phyloP scores from a whole-genome alignment of 2,113 vertebrate species.

The Pygoscelis antarcticus region DNA sequence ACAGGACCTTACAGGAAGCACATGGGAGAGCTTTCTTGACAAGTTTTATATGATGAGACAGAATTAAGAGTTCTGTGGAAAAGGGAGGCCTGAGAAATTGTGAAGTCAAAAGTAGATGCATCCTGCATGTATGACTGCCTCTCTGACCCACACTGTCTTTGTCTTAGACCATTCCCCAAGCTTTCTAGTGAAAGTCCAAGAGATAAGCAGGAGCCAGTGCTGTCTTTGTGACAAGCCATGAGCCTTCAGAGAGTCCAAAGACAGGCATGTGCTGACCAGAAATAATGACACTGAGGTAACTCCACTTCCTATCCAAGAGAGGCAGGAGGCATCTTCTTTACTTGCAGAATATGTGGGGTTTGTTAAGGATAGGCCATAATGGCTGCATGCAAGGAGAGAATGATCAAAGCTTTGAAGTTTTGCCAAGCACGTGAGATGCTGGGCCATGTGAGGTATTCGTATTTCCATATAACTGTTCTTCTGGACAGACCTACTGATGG shows the following conservation, averaged over 20 bases:
- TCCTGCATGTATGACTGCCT: background rate
- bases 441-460: background rate
- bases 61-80: background rate
- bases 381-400: background rate
- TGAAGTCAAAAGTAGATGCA: background rate
- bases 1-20: background rate
- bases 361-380: background rate
- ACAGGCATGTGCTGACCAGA: background rate
- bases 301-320: background rate
- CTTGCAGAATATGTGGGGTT: background rate
- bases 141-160: background rate
- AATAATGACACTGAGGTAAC: background rate
- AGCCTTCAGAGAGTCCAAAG: background rate
- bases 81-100: background rate
- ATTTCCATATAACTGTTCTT: background rate
- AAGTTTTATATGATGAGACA: background rate
- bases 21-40: background rate
- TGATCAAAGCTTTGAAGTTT: background rate
- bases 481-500: background rate
- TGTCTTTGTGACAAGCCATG: background rate
- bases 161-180: background rate
- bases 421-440: background rate
- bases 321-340: background rate
- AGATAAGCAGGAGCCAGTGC: background rate
- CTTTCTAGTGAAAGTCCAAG: background rate